Evolutionary conservation across 1,140 invertebrate species (phyloP), one percentile per base, ranked within the genome.

Genomic region (Panagrolaimus sp.): DNA sequence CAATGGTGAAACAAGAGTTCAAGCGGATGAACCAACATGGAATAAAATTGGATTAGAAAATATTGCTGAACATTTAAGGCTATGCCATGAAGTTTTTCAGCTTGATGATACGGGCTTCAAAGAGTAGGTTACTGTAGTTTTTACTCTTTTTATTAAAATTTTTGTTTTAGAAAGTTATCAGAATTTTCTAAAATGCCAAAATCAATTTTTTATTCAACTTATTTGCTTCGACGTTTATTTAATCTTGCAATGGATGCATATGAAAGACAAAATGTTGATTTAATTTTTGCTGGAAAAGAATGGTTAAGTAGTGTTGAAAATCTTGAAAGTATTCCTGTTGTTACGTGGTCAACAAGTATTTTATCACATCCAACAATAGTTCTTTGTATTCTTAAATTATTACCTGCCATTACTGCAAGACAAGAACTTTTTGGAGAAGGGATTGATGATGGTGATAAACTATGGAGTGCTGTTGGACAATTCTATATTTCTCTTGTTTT

Each of bases 341-440:
- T 80, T 13, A 70, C 75, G 5, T 83, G 78, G 78, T 72, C 77
- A 11, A 65, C 70, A 51, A 63, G 76, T 14, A 89, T 96, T 71
- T 90, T 98, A 67, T 91, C 98, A 57, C 95, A 99, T 87, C 89
- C 95, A 9, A 93, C 92, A 9, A 91, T 97, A 62, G 90, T 98
- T 0, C 88, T 96, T n/a, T 92, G 91, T 65, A 91, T 98, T 85
- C 87, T 97, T 20, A 90, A 93, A 79, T 87, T 99, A 1, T 83
- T 99, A 64, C 93, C 96, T 2, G 92, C 92, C 16, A 48, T 80
- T 44, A 20, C n/a, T 27, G 20, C 53, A 27, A 62, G 9, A 42
- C 20, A n/a, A 43, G 38, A 66, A 72, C 44, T 27, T 61, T 63
- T 57, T 25, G 74, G n/a, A 1, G 68, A 8, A 1, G 27, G 43